A percentile compares a stretch with the other conserved stretches of the same genome.
These are phyloP conservation scores for Leucania comma DNA, from an alignment of 2,888 invertebrate genomes.

Conservation along the genomic window DNA sequence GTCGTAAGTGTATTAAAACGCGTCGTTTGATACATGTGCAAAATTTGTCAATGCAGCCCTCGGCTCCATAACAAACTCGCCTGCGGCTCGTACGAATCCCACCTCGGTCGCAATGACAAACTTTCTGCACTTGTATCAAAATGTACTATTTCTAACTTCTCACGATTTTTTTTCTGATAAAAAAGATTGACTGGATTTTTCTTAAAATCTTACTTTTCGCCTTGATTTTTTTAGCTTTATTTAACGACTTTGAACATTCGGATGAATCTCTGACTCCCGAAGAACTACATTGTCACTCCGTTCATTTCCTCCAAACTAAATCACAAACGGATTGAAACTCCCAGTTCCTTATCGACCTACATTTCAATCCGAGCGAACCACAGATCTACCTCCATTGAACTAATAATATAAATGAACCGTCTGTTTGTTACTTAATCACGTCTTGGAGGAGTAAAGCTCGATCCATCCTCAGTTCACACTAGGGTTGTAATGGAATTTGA, in stretches of 20 bases:
- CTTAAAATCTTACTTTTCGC: neutral
- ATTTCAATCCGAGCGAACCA: constrained; percentile 32
- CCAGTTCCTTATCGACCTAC: constrained; percentile 41
- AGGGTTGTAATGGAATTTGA: constrained; percentile 11
- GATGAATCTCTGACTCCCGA: neutral
- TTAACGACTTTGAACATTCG: neutral
- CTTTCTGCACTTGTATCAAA: too few relatives aligned
- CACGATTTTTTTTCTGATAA: too few relatives aligned
- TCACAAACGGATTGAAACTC: constrained; percentile 37
- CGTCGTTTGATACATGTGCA: too few relatives aligned
- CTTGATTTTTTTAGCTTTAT: neutral
- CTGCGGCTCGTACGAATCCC: too few relatives aligned
- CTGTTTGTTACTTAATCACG: constrained; percentile 61
- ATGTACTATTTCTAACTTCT: too few relatives aligned
- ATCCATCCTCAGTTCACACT: constrained; percentile 49
- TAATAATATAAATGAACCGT: constrained; percentile 58
- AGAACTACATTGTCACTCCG: constrained; percentile 1
- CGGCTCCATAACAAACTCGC: too few relatives aligned
- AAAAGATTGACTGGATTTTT: too few relatives aligned
- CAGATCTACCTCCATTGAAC: constrained; percentile 46
- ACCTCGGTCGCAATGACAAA: too few relatives aligned
- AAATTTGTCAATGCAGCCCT: too few relatives aligned
- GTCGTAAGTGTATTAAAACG: too few relatives aligned
- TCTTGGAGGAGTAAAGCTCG: constrained; percentile 48
- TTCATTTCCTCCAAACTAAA: constrained; percentile 32